Evolutionary conservation across 1,140 invertebrate genomes (phyloP).

Genomic region (Streblospio benedicti): DNA sequence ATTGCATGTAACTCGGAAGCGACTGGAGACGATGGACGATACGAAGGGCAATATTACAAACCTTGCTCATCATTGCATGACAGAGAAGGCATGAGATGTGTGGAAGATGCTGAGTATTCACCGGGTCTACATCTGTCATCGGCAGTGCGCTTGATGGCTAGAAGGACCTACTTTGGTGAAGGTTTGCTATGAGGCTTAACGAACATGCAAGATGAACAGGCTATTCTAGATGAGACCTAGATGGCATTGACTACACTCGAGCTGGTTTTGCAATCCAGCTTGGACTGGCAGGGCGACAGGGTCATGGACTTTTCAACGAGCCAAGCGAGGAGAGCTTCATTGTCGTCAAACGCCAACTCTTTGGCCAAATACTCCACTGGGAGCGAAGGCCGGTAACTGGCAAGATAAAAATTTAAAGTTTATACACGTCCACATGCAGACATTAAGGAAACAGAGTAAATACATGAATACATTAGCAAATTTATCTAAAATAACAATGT

Average conservation of each 20-base stretch:
- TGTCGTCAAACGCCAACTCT: constrained; percentile 76
- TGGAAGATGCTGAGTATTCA: no score
- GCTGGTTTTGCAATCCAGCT: constrained; percentile 73
- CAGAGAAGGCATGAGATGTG: no score
- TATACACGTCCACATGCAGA: neutral
- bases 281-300: constrained; percentile 61
- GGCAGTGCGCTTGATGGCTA: no score
- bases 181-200: no score
- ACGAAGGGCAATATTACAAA: no score
- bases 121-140: no score
- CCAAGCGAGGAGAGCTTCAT: constrained; percentile 75
- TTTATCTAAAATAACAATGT: constrained; percentile 10
- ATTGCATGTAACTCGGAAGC: no score
- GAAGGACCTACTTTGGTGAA: no score
- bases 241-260: constrained; percentile 1
- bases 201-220: no score
- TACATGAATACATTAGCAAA: constrained; percentile 8
- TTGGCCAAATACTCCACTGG: constrained; percentile 72
- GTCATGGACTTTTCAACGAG: constrained; percentile 69
- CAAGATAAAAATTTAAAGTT: constrained; percentile 19
- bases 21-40: no score
- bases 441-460: constrained; percentile 16
- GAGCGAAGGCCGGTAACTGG: constrained; percentile 86
- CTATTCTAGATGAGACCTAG: no score
- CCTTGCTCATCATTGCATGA: no score